A percentile compares a stretch with the other conserved stretches of the same genome.
Evolutionary conservation across 2,113 vertebrate genomes (phyloP).

Genomic region (Macroglossus sobrinus): DNA sequence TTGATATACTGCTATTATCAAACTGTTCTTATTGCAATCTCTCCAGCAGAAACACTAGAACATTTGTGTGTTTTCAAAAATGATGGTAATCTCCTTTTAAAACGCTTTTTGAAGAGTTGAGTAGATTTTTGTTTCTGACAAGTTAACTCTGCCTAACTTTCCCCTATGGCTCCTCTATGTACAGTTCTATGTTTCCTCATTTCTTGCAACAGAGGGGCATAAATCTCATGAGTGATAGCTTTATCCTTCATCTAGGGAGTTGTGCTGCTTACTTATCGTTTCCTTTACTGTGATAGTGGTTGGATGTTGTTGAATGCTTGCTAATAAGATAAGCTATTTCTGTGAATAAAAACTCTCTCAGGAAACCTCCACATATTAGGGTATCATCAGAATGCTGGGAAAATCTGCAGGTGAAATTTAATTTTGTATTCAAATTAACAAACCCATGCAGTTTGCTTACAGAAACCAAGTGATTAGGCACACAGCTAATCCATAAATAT

Average conservation of each 20-base stretch:
- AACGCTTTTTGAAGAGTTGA: slow-evolving; percentile 1
- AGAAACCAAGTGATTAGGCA: slow-evolving; percentile 50
- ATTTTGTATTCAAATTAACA: slow-evolving; percentile 51
- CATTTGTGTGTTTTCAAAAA: slow-evolving; percentile 65
- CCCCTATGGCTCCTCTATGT: not conserved
- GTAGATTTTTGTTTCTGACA: slow-evolving; percentile 13
- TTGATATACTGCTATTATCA: slow-evolving; percentile 68
- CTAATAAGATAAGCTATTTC: not conserved
- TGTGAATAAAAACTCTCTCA: slow-evolving; percentile 7
- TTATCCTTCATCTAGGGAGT: not conserved
- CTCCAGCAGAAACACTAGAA: slow-evolving; percentile 59
- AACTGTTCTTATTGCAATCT: slow-evolving; percentile 62
- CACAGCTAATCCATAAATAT: slow-evolving; percentile 45
- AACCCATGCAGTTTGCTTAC: slow-evolving; percentile 16
- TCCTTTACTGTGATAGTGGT: not conserved
- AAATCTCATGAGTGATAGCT: not conserved
- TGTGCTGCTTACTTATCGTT: not conserved
- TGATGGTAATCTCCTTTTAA: slow-evolving; percentile 37
- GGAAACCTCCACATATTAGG: not conserved
- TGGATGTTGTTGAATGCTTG: not conserved
- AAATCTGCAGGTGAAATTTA: slow-evolving; percentile 50
- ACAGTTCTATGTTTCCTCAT: not conserved
- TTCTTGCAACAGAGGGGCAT: not conserved
- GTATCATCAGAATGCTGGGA: not conserved
- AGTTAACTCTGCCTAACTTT: not conserved